Evolutionary conservation across 2,113 vertebrate genomes (phyloP).

Genomic region (Nettapus auritus): DNA sequence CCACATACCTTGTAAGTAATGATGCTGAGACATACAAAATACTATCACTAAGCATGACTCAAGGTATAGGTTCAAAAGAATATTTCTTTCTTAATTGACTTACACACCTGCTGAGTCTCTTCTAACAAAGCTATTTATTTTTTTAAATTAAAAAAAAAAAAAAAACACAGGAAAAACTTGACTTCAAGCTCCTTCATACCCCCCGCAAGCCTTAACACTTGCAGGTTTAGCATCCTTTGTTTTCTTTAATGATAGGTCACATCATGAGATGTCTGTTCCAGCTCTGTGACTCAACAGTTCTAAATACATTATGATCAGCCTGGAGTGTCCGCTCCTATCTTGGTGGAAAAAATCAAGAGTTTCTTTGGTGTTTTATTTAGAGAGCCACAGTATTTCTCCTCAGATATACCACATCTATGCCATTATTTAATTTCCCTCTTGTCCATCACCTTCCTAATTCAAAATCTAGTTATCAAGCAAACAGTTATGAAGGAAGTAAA

Average conservation of each 20-base stretch:
- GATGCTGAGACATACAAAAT: neutral
- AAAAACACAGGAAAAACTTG: neutral
- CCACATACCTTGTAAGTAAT: neutral
- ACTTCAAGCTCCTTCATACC: neutral
- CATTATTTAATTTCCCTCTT: neutral
- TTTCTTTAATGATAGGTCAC: neutral
- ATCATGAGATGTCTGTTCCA: no score
- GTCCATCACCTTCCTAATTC: neutral
- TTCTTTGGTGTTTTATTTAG: neutral
- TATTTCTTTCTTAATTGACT: neutral
- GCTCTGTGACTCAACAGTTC: neutral
- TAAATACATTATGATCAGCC: neutral
- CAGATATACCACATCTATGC: neutral
- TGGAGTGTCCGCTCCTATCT: neutral
- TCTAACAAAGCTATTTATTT: neutral
- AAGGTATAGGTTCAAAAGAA: neutral
- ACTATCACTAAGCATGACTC: neutral
- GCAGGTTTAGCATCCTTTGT: neutral
- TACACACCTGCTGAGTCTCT: neutral
- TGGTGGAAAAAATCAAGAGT: neutral
- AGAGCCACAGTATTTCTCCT: neutral
- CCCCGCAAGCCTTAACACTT: rapidly evolving
- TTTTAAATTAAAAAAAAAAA: neutral
- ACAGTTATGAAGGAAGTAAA: neutral
- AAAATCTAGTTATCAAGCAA: neutral